Conservation (phyloP, 2,113 vertebrate genomes). For the Podarcis raffonei region DNA sequence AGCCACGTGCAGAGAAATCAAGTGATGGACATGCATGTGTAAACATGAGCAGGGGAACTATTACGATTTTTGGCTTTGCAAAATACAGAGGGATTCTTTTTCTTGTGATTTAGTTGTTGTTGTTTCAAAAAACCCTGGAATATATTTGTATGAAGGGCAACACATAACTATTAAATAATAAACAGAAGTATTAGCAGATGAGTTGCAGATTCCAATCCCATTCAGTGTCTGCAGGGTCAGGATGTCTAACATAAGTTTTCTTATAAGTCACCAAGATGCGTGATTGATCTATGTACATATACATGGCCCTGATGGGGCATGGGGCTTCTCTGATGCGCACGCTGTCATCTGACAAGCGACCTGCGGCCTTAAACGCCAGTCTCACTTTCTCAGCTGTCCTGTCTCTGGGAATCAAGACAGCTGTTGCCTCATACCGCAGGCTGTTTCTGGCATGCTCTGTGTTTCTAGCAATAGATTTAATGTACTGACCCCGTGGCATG, state of each 20-base stretch:
- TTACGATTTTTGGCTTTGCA: background rate
- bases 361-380: constrained; percentile 58
- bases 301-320: background rate
- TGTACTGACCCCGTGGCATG: constrained; percentile 30
- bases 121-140: background rate
- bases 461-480: constrained; percentile 64
- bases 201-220: background rate
- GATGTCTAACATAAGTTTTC: background rate
- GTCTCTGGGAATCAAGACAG: constrained; percentile 71
- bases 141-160: background rate
- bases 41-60: background rate
- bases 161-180: background rate
- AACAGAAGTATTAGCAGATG: too few relatives aligned
- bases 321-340: constrained; percentile 49
- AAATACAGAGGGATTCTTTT: background rate
- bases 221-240: background rate
- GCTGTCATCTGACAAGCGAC: constrained; percentile 53
- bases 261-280: background rate
- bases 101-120: background rate
- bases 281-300: constrained; percentile 12
- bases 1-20: background rate
- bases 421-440: constrained; percentile 70
- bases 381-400: constrained; percentile 85
- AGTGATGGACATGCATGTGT: background rate
- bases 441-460: constrained; percentile 59